phyloP scores from a whole-genome alignment of 2,888 invertebrate genomes.

The Venusia cambrica region DNA sequence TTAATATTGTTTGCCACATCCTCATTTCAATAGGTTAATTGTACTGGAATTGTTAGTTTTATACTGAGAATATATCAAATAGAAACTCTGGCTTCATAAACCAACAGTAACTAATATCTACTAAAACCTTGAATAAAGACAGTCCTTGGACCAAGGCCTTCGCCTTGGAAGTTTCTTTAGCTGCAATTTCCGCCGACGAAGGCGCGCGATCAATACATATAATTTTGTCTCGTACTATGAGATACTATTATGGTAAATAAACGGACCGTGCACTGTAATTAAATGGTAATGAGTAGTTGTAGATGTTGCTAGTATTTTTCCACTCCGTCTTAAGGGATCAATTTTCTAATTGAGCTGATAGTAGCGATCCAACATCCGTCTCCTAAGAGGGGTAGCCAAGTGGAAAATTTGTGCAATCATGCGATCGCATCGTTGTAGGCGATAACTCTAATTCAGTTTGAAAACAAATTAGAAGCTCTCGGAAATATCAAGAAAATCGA shows the following conservation, averaged over 20 bases:
- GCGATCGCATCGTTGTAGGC: not conserved
- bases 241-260: too few relatives aligned
- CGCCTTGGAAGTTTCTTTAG: conserved; percentile 4
- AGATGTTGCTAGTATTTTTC: not conserved
- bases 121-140: conserved; percentile 5
- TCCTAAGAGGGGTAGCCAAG: conserved; percentile 1
- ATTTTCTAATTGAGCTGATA: conserved; percentile 14
- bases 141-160: conserved; percentile 3
- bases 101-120: conserved; percentile 4
- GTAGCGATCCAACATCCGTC: conserved; percentile 1
- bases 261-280: too few relatives aligned
- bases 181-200: conserved; percentile 7
- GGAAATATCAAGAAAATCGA: too few relatives aligned
- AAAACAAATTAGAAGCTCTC: too few relatives aligned
- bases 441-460: too few relatives aligned
- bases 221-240: too few relatives aligned
- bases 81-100: too few relatives aligned
- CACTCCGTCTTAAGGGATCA: conserved; percentile 2
- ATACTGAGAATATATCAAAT: too few relatives aligned
- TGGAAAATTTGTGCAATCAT: conserved; percentile 7
- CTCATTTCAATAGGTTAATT: too few relatives aligned
- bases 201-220: conserved; percentile 11
- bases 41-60: too few relatives aligned
- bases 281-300: not conserved
- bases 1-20: too few relatives aligned